Base-by-base conservation (phyloP, 2,113 vertebrate genomes). In the Cephalopholis sonnerati region DNA sequence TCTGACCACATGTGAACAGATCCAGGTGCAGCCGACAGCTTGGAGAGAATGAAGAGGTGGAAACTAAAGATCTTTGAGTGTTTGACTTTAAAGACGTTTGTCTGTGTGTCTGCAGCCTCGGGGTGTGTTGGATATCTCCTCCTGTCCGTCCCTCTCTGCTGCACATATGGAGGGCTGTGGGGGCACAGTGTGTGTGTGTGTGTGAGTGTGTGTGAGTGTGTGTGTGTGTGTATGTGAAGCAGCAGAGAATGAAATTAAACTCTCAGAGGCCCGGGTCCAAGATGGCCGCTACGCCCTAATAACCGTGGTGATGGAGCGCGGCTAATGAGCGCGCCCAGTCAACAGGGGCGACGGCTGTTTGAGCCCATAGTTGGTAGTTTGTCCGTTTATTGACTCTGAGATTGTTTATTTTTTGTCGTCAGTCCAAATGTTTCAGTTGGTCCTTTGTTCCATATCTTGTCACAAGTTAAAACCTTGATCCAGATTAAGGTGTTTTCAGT, bases 211-310 rank as follows among this genome's bases (percentile, higher is more conserved):
- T 62, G 50, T 66, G 27, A 46, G 57, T 16, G 12, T 53, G 51
- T 78, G 53, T 61, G 68, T 54, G 67, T 74, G 48, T 61, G 46
- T 29, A 53, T 58, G 41, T 25, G 54, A 63, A 73, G 65, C 74
- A 82, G 57, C 39, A 57, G 72, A 80, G 82, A 85, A 83, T 85
- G 81, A 84, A 78, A 87, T 87, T 77, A 87, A 90, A 78, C 27
- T 67, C 74, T 79, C 67, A 5, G 20, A 5, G 63, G 87, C 62
- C 78, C 5, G 44, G 50, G 58, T 84, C 70, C 85, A 89, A 89
- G 81, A 87, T 89, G 87, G 84, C 77, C 8, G 68, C 85, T 75
- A 85, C 36, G 72, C 82, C 79, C 88, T 90, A 20, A 85, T 87
- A 87, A 83, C 68, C 4, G n/a, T 1, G 51, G 50, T n/a, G 74